A percentile compares a stretch with the other conserved stretches of the same genome.
Conservation (phyloP, 1,140 invertebrate species). For the Anastrepha obliqua region DNA sequence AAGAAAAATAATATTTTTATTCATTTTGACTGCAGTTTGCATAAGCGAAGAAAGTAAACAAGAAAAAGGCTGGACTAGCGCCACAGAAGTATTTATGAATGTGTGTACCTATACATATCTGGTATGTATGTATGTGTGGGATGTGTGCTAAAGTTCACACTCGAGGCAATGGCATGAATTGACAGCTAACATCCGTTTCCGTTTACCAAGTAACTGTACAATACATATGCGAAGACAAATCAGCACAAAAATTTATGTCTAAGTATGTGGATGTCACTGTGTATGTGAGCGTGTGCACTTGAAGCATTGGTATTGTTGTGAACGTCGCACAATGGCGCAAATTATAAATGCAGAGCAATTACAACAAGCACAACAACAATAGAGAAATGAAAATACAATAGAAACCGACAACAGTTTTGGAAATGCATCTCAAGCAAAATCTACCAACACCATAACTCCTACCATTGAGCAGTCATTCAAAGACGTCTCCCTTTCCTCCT, state of each 20-base stretch:
- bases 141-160: constrained; percentile 40
- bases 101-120: background rate
- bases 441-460: background rate
- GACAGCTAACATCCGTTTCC: constrained; percentile 53
- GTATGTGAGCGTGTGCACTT: background rate
- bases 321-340: constrained; percentile 28
- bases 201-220: background rate
- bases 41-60: constrained; percentile 19
- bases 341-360: constrained; percentile 52
- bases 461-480: background rate
- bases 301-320: background rate
- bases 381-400: background rate
- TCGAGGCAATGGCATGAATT: constrained; percentile 43
- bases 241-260: background rate
- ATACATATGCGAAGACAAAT: background rate
- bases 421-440: background rate
- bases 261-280: background rate
- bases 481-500: background rate
- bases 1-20: constrained; percentile 7
- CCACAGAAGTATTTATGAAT: background rate
- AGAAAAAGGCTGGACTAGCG: background rate
- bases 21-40: constrained; percentile 10
- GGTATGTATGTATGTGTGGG: background rate
- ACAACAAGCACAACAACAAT: constrained; percentile 28
- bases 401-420: constrained; percentile 5